Conservation (phyloP, 2,113 vertebrate species). For the Proterorhinus semilunaris region DNA sequence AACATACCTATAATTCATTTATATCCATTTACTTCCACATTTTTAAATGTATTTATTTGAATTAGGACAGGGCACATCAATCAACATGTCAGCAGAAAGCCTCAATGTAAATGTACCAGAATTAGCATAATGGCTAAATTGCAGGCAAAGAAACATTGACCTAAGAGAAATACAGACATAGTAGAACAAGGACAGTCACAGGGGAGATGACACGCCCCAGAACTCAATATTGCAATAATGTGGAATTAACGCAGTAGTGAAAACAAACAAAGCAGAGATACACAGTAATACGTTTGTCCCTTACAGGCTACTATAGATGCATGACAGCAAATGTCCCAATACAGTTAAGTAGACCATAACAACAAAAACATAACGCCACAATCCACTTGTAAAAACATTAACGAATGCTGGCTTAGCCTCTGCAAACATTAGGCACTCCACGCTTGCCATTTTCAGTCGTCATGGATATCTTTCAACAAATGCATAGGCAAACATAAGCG, state of each 20-base stretch:
- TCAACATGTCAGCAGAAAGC: too few species aligned
- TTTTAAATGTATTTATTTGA: not conserved
- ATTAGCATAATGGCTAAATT: too few species aligned
- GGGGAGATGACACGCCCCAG: too few species aligned
- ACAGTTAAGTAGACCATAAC: not conserved
- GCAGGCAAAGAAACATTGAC: too few species aligned
- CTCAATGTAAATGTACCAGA: too few species aligned
- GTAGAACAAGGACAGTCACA: too few species aligned
- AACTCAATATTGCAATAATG: too few species aligned
- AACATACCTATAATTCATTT: not conserved
- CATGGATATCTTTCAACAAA: not conserved
- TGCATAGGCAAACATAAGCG: not conserved
- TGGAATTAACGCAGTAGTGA: too few species aligned
- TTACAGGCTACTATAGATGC: not conserved
- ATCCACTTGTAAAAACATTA: not conserved
- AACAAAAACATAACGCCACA: not conserved
- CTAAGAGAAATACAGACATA: too few species aligned
- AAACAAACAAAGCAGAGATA: too few species aligned
- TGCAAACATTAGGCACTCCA: not conserved
- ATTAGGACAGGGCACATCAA: too few species aligned
- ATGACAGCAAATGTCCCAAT: not conserved
- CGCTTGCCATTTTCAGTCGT: slow-evolving; percentile 6
- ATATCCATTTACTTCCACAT: not conserved
- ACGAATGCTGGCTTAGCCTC: not conserved
- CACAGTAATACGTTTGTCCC: not conserved